Evolutionary conservation across 2,113 vertebrate genomes (phyloP), one percentile per base, ranked within the genome.

Genomic region (Pao palembangensis): DNA sequence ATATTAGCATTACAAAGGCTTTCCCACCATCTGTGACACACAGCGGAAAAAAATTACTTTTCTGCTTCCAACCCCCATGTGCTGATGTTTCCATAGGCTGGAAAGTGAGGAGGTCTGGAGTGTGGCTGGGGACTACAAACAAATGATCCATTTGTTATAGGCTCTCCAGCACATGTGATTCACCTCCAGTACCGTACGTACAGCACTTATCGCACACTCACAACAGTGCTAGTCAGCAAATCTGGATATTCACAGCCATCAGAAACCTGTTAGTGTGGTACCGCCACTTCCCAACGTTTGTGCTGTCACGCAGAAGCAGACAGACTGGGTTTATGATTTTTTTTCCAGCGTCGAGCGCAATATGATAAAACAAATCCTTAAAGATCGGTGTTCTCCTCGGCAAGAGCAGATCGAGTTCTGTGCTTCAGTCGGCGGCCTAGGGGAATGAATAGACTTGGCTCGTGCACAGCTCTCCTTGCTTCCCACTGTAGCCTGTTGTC

Each of bases 1-100:
- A 87, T 85, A 92, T 92, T 92, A 90, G 87, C 90, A 90, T 92
- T 88, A 91, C 88, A 90, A 91, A 90, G 87, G 87, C 81, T 87
- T 90, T 90, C 87, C 85, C 84, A 85, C 89, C 88, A 88, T 90
- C 90, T 88, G 88, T 88, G 88, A 90, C 85, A 89, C 75, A 69
- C 79, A 71, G 70, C 68, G 71, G 69, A 79, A 76, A 76, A 66
- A 82, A 83, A 83, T 78, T 76, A 78, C 82, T 86, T 82, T 79
- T 81, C 82, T 73, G 74, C 88, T 80, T 85, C 78, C 75, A 72
- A 74, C 74, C 76, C 55, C 76, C 17, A 12, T 75, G 71, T 80
- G 83, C 81, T 80, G 85, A 86, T 85, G 86, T 85, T 87, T 90
- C 85, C 79, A 86, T 82, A 87, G 84, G 88, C 86, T 88, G 72